Evolutionary conservation across 2,797 vertebrate genomes (phyloP).

Genomic region (Tauraco hartlaubi): DNA sequence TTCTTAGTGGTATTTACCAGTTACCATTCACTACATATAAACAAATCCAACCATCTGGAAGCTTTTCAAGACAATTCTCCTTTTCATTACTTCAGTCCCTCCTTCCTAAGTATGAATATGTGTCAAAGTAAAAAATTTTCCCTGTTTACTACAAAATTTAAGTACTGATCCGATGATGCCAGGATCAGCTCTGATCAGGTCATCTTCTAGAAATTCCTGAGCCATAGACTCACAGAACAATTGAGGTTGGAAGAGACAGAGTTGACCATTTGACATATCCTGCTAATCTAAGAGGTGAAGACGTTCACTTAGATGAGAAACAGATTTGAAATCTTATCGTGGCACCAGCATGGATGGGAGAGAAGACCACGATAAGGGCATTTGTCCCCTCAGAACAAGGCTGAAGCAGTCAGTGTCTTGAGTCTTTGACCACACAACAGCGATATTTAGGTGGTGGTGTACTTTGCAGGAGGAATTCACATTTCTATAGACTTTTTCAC

Average conservation of each 20-base stretch:
- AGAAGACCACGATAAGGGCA: not conserved
- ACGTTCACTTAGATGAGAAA: not conserved
- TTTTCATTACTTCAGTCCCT: not conserved
- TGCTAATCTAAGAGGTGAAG: not conserved
- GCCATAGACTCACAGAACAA: not conserved
- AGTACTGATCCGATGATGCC: not conserved
- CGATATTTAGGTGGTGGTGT: accelerated
- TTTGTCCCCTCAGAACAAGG: not conserved
- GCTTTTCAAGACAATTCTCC: not conserved
- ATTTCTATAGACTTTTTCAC: not conserved
- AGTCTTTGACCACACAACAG: not conserved
- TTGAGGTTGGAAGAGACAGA: not conserved
- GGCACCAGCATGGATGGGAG: not conserved
- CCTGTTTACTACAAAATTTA: not conserved
- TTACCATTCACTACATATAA: not conserved
- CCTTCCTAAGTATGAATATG: not conserved
- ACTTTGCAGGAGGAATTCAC: not conserved
- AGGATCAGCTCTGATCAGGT: not conserved
- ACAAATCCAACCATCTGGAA: not conserved
- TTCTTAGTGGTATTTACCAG: not conserved
- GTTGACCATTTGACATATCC: not conserved
- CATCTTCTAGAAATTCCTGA: not conserved
- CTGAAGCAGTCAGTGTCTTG: not conserved
- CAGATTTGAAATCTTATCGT: not conserved
- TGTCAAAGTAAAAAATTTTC: not conserved